Percentiles rank a stretch among this genome's conserved stretches.
Conservation (phyloP, 23 tunicate species). For the Halocynthia aurantium region DNA sequence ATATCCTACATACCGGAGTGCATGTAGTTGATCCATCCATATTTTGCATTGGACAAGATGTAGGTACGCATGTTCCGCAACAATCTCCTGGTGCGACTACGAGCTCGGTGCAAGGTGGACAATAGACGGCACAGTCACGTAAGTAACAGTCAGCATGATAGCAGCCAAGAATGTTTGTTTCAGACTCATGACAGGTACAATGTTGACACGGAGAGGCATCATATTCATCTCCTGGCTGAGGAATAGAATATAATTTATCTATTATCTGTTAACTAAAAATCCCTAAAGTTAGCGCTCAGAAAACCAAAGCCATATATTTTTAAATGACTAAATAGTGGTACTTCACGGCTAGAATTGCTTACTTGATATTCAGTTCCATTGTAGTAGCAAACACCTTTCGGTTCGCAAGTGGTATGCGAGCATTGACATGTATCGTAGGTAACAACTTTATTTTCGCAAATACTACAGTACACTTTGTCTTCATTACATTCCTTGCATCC, state of each 20-base stretch:
- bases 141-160: slow-evolving; percentile 32
- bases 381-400: slow-evolving; percentile 54
- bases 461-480: slow-evolving; percentile 31
- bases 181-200: slow-evolving; percentile 49
- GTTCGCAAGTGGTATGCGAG: slow-evolving; percentile 37
- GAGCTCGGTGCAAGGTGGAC: slow-evolving; percentile 67
- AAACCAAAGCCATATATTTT: no score
- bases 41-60: slow-evolving; percentile 34
- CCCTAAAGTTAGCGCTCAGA: not conserved
- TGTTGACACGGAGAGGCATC: slow-evolving; percentile 43
- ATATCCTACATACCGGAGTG: no score
- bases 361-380: slow-evolving; percentile 82
- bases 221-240: slow-evolving; percentile 59
- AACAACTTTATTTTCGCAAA: slow-evolving; percentile 39
- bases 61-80: slow-evolving; percentile 66
- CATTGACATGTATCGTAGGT: slow-evolving; percentile 68
- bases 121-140: slow-evolving; percentile 32
- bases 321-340: not conserved
- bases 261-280: not conserved
- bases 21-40: slow-evolving; percentile 6
- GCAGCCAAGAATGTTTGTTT: slow-evolving; percentile 44
- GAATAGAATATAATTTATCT: not conserved
- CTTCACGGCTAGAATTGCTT: not conserved
- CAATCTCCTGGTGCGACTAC: slow-evolving; percentile 52
- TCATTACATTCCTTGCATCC: slow-evolving; percentile 64